A percentile compares a stretch with the other conserved stretches of the same genome.
These are phyloP conservation scores for Microplitis demolitor DNA, from an alignment of 1,140 invertebrate species.

Conservation along the genomic window DNA sequence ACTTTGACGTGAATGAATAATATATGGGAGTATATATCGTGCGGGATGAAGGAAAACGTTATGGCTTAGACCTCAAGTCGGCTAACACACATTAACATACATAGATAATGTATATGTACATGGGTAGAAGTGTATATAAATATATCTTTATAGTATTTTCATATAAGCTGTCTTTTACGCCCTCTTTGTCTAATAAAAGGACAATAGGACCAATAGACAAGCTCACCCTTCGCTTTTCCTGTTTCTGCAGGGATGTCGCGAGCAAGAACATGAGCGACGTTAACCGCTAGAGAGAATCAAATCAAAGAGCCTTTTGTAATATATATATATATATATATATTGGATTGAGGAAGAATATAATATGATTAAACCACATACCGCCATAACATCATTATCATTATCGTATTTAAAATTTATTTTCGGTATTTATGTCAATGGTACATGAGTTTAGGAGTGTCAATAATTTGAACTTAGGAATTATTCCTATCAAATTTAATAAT, in stretches of 20 bases:
- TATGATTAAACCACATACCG: not conserved
- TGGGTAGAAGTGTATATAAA: not conserved
- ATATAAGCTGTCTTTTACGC: not conserved
- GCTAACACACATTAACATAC: no score
- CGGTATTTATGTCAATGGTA: no score
- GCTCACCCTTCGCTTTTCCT: not conserved
- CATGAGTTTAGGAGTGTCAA: no score
- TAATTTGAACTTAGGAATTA: no score
- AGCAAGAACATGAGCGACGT: not conserved
- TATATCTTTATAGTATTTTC: not conserved
- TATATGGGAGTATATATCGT: no score
- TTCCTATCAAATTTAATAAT: no score
- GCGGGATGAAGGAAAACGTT: no score
- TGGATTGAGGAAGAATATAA: not conserved
- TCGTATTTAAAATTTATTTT: not conserved
- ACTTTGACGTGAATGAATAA: no score
- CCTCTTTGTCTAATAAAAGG: slow-evolving; percentile 1
- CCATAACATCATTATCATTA: not conserved
- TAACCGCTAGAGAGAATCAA: slow-evolving; percentile 4
- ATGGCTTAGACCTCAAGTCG: no score
- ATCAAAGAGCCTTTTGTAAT: slow-evolving; percentile 29
- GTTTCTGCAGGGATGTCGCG: not conserved
- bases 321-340: not conserved
- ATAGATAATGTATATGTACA: not conserved
- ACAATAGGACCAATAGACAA: slow-evolving; percentile 2